phyloP scores from a whole-genome alignment of 2,113 vertebrate species.

The Vidua macroura region DNA sequence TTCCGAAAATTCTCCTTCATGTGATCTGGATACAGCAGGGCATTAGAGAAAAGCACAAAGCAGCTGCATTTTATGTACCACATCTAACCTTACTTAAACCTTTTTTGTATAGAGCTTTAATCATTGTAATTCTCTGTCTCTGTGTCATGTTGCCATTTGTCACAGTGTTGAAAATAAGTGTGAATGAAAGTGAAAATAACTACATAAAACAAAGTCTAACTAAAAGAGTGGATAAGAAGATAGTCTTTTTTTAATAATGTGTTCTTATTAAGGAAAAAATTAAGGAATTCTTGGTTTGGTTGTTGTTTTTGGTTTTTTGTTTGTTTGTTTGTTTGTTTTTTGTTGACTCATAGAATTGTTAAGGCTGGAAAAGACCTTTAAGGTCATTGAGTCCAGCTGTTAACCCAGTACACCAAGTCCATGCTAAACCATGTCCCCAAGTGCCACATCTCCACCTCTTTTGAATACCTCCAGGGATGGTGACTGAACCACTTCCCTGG shows the following conservation, averaged over 20 bases:
- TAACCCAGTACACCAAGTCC: background rate
- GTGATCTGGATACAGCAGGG: background rate
- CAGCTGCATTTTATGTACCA: background rate
- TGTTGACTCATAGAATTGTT: background rate
- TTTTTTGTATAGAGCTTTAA: background rate
- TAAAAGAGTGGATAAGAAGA: background rate
- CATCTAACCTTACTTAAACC: background rate
- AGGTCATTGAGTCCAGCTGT: background rate
- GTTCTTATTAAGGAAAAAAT: background rate
- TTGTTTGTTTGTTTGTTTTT: background rate
- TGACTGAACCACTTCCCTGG: background rate
- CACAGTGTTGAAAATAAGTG: background rate
- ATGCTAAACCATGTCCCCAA: background rate
- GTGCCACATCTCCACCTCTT: background rate
- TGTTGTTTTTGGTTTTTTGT: background rate
- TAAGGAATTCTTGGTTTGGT: background rate
- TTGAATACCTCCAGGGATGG: background rate
- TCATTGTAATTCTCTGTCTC: background rate
- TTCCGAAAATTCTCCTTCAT: background rate
- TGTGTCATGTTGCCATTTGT: background rate
- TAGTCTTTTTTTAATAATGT: background rate
- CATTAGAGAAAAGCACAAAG: background rate
- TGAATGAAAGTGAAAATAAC: slow-evolving; percentile 33
- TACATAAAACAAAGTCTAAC: background rate
- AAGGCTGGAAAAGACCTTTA: background rate